Percentiles rank a stretch among this genome's conserved stretches.
These are phyloP conservation scores for Psilopsiagon aurifrons DNA, from an alignment of 2,113 vertebrate species.

Conservation along the genomic window DNA sequence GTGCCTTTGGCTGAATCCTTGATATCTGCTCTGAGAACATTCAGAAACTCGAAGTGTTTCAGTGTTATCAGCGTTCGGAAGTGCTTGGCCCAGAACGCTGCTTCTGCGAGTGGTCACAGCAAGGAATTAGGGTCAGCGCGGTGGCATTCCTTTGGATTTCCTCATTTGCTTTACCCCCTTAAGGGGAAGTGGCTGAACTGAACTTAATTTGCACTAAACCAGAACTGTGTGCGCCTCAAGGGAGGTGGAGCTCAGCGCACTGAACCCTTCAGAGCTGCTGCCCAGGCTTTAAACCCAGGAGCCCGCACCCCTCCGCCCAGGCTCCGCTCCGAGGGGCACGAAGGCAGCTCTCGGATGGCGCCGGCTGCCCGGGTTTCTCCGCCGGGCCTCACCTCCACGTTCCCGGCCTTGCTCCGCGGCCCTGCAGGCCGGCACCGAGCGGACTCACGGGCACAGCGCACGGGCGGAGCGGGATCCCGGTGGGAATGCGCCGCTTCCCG, in stretches of 20 bases:
- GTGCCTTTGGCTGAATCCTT: rapidly evolving
- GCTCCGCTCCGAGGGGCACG: background rate
- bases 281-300: too few relatives aligned
- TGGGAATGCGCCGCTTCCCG: too few relatives aligned
- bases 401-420: too few relatives aligned
- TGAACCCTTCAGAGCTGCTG: background rate
- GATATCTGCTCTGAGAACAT: rapidly evolving
- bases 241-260: background rate
- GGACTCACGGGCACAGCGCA: rapidly evolving
- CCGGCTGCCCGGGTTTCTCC: rapidly evolving
- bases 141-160: background rate
- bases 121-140: background rate
- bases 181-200: background rate
- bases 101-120: rapidly evolving
- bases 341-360: background rate
- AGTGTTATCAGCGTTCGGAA: background rate
- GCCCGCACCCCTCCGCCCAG: too few relatives aligned
- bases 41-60: background rate
- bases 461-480: background rate
- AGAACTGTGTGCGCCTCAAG: background rate
- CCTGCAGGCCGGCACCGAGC: background rate
- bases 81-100: background rate
- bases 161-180: too few relatives aligned
- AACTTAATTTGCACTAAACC: background rate
- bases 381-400: rapidly evolving